Conservation (phyloP, 2,797 vertebrate genomes). For the Falco novaeseelandiae region DNA sequence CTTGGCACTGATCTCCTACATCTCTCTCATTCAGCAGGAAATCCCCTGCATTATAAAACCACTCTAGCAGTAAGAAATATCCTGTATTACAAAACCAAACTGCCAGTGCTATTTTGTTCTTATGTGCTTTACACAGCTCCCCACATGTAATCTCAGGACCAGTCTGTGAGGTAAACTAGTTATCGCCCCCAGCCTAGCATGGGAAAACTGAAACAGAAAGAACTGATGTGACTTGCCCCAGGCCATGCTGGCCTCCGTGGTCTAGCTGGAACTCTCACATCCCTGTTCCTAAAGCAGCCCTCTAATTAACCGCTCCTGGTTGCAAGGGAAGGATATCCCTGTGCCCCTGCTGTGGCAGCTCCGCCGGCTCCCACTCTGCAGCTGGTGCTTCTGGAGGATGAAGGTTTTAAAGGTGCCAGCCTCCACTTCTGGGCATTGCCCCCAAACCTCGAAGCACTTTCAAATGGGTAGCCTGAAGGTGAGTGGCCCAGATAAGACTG, state of each 20-base stretch:
- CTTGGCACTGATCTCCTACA: not conserved
- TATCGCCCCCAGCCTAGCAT: not conserved
- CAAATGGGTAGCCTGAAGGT: not conserved
- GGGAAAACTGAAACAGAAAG: conserved; percentile 45
- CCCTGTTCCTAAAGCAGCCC: not conserved
- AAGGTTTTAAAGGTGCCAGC: not conserved
- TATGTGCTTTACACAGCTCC: not conserved
- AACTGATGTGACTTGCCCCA: not conserved
- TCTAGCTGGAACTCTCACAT: not conserved
- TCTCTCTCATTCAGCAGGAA: not conserved
- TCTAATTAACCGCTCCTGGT: not conserved
- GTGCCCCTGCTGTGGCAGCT: not conserved
- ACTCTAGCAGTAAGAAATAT: not conserved
- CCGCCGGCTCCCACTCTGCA: not conserved
- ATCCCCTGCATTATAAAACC: not conserved
- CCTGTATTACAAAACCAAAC: conserved; percentile 15
- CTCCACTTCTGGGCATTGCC: not conserved
- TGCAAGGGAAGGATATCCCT: not conserved
- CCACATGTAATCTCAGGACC: not conserved
- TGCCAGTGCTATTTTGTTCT: not conserved
- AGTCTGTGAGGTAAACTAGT: not conserved
- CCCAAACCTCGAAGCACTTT: not conserved
- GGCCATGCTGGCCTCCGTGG: not conserved
- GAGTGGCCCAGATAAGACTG: not conserved
- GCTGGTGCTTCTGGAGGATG: not conserved